A percentile compares a stretch with the other conserved stretches of the same genome.
These are phyloP conservation scores for Scaptomyza polygonia DNA, from an alignment of 2,888 invertebrate species.

Conservation along the genomic window DNA sequence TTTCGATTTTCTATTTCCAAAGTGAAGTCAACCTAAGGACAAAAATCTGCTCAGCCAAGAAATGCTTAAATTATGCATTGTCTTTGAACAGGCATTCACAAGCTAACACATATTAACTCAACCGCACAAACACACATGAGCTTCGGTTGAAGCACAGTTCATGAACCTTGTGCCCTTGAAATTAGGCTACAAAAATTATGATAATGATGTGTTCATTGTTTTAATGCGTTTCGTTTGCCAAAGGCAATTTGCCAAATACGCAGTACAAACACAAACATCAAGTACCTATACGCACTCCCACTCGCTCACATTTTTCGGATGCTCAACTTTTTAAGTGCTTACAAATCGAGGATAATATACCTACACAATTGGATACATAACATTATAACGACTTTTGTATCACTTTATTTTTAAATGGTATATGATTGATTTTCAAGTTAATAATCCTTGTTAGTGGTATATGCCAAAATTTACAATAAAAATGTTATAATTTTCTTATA, in stretches of 20 bases:
- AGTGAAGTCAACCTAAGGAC: constrained; percentile 1
- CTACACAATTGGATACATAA: not conserved
- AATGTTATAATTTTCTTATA: too few species aligned
- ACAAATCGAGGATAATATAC: constrained; percentile 56
- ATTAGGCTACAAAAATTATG: constrained; percentile 77
- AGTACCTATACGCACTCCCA: constrained; percentile 24
- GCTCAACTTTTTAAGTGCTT: constrained; percentile 61
- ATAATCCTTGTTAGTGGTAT: too few species aligned
- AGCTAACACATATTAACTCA: not conserved
- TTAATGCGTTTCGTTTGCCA: constrained; percentile 60
- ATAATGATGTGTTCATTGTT: constrained; percentile 80
- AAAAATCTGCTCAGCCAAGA: constrained; percentile 8
- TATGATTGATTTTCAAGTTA: too few species aligned
- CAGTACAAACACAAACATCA: constrained; percentile 38
- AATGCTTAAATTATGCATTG: constrained; percentile 35
- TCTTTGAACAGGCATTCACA: constrained; percentile 21
- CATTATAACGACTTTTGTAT: not conserved
- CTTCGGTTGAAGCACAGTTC: not conserved
- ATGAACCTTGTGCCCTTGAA: constrained; percentile 45
- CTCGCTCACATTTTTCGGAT: constrained; percentile 21
- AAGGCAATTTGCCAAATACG: constrained; percentile 55
- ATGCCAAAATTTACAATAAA: too few species aligned
- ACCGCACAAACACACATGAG: not conserved
- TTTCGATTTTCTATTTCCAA: constrained; percentile 22
- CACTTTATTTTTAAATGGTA: not conserved